Base-by-base conservation (phyloP, 2,113 vertebrate species). In the Paramormyrops kingsleyae region DNA sequence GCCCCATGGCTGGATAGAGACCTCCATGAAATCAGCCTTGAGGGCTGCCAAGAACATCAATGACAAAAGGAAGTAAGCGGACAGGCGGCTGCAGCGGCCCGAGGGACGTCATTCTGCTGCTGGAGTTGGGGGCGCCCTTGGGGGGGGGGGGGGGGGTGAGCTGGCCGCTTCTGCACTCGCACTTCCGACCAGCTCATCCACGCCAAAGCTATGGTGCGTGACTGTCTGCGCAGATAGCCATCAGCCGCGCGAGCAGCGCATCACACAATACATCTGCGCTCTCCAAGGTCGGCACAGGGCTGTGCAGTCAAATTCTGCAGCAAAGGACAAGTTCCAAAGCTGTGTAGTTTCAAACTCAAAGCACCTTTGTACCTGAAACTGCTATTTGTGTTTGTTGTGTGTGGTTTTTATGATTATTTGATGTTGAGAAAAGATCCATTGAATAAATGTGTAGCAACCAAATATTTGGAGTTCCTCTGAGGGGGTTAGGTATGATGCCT, bases 1-100 rank as follows among this genome's bases (percentile, higher is more conserved):
- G 12, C 97, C 97, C 0, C 97, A 97, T 0, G 96, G 87, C 47
- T 98, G 97, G 97, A 96, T 97, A 0, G 97, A 98, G 59, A 97
- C 96, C 0, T 83, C 97, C 84, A 94, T 98, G 92, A 98, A 97
- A 89, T 96, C 97, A 0, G 97, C 96, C 0, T 0, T 98, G 39
- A 94, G 93, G 90, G 97, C 96, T 0, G 96, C 96, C 0, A 91
- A 66, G 44, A 94, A 95, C 83, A 96, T 98, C 2, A 96, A 97
- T 31, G 91, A 85, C 44, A 87, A 90, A 0, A 92, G 91, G 2
- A 7, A 92, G n/a, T 95, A 62, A 95, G 90, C 4, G 6, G 31
- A 66, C 46, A 19, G 15, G n/a, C 9, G 27, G 70, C 3, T 24
- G 31, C 39, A 27, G 44, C 0, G 24, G 7, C 8, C 8, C 8